Evolutionary conservation across 2,888 invertebrate species (phyloP), one percentile per base, ranked within the genome.

Genomic region (Abrostola tripartita): DNA sequence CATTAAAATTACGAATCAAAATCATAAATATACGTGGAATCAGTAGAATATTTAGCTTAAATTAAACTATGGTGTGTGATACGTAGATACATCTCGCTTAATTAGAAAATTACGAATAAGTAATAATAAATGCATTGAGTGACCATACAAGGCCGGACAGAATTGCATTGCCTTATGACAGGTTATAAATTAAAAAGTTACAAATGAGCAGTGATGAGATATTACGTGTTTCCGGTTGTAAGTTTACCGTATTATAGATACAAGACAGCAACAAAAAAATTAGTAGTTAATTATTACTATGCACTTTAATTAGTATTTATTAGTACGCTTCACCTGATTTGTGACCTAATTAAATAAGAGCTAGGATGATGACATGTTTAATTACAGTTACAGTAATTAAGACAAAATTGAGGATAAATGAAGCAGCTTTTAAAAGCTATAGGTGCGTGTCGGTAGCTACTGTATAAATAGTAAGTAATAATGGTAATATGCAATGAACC

Each of bases 101-200:
- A 59, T 64, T 55, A 62, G 12, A 58, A 59, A 24, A 73, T 62
- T 60, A 74, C 52, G 59, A 67, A 36, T 49, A 60, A 14, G 14
- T 41, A 6, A 14, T 14, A 44, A 44, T 53, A 62, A 58, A 71
- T 67, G 62, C 51, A 74, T 64, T 51, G 51, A 56, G 52, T 56
- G 58, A 59, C 51, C 57, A 41, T 67, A 76, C 53, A 69, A 67
- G 65, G 68, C 61, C 61, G 55, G 37, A 52, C 35, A 57, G 35
- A 8, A 40, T 59, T 55, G 61, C 76, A 59, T 77, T 66, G 66
- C 71, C 52, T 56, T 65, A 42, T 70, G 74, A 77, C 77, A 78
- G 71, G 58, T 77, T 53, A 52, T 79, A 71, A 65, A 78, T 78
- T 76, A 76, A 77, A 74, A 79, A 68, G 65, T 79, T 70, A 74